These are phyloP conservation scores for Apteryx mantelli DNA, from an alignment of 2,113 vertebrate genomes.

Conservation along the genomic window DNA sequence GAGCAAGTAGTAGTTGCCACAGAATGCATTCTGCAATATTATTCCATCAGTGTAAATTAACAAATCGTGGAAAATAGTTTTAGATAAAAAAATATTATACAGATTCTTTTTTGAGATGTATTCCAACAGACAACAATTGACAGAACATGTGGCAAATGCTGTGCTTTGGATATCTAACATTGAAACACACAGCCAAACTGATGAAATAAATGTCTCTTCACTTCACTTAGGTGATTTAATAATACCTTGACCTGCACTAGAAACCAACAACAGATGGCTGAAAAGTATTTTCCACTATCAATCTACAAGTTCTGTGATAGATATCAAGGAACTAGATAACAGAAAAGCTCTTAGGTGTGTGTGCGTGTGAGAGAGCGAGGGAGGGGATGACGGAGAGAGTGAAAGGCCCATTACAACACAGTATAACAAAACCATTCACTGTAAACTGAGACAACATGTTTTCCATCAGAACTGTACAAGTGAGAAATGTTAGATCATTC, in stretches of 20 bases:
- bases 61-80: not conserved
- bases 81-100: not conserved
- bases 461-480: not conserved
- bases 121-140: not conserved
- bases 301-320: not conserved
- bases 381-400: not conserved
- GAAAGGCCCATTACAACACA: not conserved
- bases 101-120: not conserved
- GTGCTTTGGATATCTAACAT: not conserved
- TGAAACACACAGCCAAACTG: not conserved
- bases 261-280: not conserved
- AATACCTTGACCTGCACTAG: not conserved
- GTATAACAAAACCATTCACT: fast-evolving
- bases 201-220: not conserved
- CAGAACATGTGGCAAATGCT: not conserved
- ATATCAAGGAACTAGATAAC: not conserved
- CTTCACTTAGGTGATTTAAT: not conserved
- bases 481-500: not conserved
- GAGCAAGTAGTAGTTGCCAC: not conserved
- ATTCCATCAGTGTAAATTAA: not conserved
- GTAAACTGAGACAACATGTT: not conserved
- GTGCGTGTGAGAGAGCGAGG: not conserved
- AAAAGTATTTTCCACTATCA: not conserved
- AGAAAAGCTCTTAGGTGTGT: not conserved
- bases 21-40: not conserved